Evolutionary conservation across 2,888 invertebrate species (phyloP), one percentile per base, ranked within the genome.

Genomic region (Phymatocera aterrima): DNA sequence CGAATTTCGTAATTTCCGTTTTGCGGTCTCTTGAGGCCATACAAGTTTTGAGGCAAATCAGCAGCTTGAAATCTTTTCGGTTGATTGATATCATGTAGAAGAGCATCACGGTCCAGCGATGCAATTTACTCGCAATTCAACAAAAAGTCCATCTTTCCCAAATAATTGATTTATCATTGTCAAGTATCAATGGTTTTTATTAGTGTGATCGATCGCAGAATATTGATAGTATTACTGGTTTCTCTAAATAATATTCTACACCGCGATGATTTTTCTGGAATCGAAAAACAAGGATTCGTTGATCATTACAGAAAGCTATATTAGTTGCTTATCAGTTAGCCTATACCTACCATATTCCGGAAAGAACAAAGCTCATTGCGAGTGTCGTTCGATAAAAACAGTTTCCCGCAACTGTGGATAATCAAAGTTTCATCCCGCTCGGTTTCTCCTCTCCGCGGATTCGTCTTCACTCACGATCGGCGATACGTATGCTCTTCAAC

Each of bases 261-360:
- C n/a, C n/a, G n/a, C n/a, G n/a, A n/a, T n/a, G n/a, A n/a, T n/a
- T n/a, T n/a, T n/a, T n/a, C n/a, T n/a, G n/a, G n/a, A n/a, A n/a
- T n/a, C n/a, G n/a, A n/a, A n/a, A n/a, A n/a, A n/a, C n/a, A n/a
- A n/a, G n/a, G n/a, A n/a, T n/a, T 2, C 18, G 21, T 31, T 28
- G 48, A 28, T 18, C 21, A 15, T 48, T 18, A 12, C 31, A 72
- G 51, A 72, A 72, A 72, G 21, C 48, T 72, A 51, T 18, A 72
- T 72, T 48, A 72, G 72, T 72, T 51, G 12, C 24, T 48, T 34
- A 34, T 72, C n/a, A 72, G 70, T 72, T 72, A n/a, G n/a, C n/a
- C n/a, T n/a, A n/a, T n/a, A 12, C 24, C 6, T 18, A 61, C 37
- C 61, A 10, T n/a, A n/a, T n/a, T 15, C 37, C 3, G 34, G 61